Evolutionary conservation across 1,140 invertebrate genomes (phyloP).

Genomic region (Plodia interpunctella): DNA sequence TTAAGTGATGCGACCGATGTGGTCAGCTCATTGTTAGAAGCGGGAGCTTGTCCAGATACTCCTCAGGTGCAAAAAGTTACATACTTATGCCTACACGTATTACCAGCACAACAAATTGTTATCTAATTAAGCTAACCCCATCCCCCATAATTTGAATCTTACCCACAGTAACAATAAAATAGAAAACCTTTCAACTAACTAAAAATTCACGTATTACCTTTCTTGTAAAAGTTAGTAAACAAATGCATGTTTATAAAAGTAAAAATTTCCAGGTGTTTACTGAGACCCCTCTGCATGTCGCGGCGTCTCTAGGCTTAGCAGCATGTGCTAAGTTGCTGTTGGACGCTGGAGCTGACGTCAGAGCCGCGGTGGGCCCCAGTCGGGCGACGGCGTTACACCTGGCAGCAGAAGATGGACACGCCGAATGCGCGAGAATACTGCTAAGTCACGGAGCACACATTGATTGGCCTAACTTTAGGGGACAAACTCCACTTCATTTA

Average conservation of each 20-base stretch:
- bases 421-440: conserved; percentile 83
- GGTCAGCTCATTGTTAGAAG: conserved; percentile 81
- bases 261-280: conserved; percentile 80
- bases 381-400: conserved; percentile 87
- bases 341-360: conserved; percentile 85
- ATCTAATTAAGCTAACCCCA: no score
- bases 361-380: conserved; percentile 82
- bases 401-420: conserved; percentile 88
- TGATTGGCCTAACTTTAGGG: conserved; percentile 82
- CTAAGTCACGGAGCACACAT: conserved; percentile 84
- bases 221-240: no score
- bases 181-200: no score
- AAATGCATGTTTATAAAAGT: background rate
- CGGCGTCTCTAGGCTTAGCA: conserved; percentile 83
- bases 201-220: no score
- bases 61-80: conserved; percentile 79
- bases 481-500: conserved; percentile 87
- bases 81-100: background rate
- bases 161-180: no score
- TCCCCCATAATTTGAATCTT: no score
- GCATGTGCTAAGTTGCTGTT: conserved; percentile 83
- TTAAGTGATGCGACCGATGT: conserved; percentile 83
- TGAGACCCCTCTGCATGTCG: conserved; percentile 90
- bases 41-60: conserved; percentile 86
- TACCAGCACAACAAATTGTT: no score